Percentiles rank a stretch among this genome's conserved stretches.
phyloP scores from a whole-genome alignment of 2,888 invertebrate genomes.

The Chamaedrilus cognettii region DNA sequence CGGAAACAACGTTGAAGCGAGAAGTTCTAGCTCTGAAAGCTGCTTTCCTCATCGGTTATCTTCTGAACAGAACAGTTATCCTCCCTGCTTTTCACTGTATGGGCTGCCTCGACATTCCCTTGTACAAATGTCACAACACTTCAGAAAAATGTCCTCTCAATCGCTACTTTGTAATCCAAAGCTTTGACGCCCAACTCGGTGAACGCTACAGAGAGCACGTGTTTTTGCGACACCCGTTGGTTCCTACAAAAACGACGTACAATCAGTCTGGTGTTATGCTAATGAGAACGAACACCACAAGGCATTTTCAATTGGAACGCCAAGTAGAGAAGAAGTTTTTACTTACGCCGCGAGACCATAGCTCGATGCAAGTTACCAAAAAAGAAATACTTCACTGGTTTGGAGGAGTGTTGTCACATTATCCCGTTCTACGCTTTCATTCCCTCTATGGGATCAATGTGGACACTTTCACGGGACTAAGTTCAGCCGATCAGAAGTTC shows the following conservation, averaged over 20 bases:
- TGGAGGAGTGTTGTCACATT: background rate
- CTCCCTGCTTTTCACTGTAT: slow-evolving; percentile 34
- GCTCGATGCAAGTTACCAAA: too few species aligned
- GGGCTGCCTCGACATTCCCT: background rate
- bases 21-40: slow-evolving; percentile 19
- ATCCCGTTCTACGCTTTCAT: background rate
- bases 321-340: too few species aligned
- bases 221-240: background rate
- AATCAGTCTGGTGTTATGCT: background rate
- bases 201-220: background rate
- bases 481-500: too few species aligned
- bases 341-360: too few species aligned
- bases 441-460: slow-evolving; percentile 2
- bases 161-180: too few species aligned
- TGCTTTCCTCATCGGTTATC: slow-evolving; percentile 15
- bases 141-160: too few species aligned
- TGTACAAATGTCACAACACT: too few species aligned
- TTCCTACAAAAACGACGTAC: background rate
- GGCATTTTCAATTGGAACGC: too few species aligned
- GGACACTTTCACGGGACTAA: too few species aligned
- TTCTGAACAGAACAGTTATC: slow-evolving; percentile 31
- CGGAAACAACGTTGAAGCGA: background rate
- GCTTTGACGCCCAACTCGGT: background rate
- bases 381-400: background rate
- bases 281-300: background rate